Percentiles rank a stretch among this genome's conserved stretches.
phyloP scores from a whole-genome alignment of 2,113 vertebrate species.

The Bucco capensis region DNA sequence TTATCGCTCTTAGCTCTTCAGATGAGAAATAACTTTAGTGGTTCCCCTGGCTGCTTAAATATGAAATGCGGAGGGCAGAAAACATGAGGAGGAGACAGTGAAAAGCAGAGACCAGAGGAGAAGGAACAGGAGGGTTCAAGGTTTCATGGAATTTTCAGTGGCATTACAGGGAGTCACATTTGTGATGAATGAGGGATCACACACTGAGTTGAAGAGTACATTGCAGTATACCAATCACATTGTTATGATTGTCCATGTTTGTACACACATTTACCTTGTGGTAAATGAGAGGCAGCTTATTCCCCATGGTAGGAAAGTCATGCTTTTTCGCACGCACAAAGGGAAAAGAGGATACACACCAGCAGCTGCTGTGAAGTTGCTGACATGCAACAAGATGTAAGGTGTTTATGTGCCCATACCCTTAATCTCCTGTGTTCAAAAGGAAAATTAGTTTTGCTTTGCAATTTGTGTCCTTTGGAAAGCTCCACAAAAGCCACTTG shows the following conservation, averaged over 20 bases:
- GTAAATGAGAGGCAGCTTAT: background rate
- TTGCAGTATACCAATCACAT: background rate
- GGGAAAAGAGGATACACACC: background rate
- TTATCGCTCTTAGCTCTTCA: background rate
- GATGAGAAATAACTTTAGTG: background rate
- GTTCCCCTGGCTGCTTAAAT: background rate
- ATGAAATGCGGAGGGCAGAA: background rate
- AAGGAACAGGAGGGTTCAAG: background rate
- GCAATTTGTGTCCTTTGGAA: background rate
- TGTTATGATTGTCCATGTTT: background rate
- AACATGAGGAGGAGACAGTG: background rate
- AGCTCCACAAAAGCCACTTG: background rate
- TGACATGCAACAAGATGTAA: accelerated
- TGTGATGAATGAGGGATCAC: background rate
- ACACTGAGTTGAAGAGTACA: background rate
- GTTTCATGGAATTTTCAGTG: background rate
- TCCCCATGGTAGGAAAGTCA: background rate
- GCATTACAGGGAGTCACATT: background rate
- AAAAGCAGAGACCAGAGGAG: background rate
- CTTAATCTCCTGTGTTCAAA: background rate
- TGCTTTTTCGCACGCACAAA: accelerated
- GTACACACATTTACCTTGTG: background rate
- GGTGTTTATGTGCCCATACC: background rate
- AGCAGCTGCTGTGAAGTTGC: background rate
- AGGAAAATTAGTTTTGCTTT: background rate